Evolutionary conservation across 2,797 vertebrate genomes (phyloP).

Genomic region (Uromys caudimaculatus): DNA sequence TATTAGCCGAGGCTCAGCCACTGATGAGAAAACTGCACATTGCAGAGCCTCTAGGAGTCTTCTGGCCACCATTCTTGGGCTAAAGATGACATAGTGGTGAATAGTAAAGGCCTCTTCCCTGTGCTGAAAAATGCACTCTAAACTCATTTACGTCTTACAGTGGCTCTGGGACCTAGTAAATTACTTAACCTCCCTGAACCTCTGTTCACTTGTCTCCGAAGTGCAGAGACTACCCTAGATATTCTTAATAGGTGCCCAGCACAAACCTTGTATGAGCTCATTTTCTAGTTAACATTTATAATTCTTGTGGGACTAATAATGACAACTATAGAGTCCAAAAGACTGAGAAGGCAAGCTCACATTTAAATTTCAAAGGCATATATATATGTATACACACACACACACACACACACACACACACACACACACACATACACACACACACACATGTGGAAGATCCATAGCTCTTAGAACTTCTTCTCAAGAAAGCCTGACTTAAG

Average conservation of each 20-base stretch:
- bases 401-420: no score
- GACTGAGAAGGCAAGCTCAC: conserved; percentile 1
- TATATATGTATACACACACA: not conserved
- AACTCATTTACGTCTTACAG: not conserved
- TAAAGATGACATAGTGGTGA: not conserved
- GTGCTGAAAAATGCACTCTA: not conserved
- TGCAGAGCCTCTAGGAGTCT: no score
- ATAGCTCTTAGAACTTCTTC: conserved; percentile 7
- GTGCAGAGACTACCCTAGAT: not conserved
- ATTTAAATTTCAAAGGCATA: conserved; percentile 57
- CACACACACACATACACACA: no score
- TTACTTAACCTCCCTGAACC: conserved; percentile 20
- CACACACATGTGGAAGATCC: no score
- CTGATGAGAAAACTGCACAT: not conserved
- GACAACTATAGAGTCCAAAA: conserved; percentile 13
- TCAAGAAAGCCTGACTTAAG: not conserved
- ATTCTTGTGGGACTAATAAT: conserved; percentile 18
- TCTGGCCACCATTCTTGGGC: not conserved
- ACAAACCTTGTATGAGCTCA: conserved; percentile 12
- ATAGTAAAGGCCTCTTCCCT: not conserved
- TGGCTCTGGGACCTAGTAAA: conserved; percentile 15
- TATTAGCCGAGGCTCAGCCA: conserved; percentile 9
- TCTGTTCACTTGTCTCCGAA: conserved; percentile 44
- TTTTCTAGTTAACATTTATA: conserved; percentile 55
- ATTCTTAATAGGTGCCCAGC: conserved; percentile 11